Conservation (phyloP, 2,797 vertebrate genomes). For the Apogon talboti region DNA sequence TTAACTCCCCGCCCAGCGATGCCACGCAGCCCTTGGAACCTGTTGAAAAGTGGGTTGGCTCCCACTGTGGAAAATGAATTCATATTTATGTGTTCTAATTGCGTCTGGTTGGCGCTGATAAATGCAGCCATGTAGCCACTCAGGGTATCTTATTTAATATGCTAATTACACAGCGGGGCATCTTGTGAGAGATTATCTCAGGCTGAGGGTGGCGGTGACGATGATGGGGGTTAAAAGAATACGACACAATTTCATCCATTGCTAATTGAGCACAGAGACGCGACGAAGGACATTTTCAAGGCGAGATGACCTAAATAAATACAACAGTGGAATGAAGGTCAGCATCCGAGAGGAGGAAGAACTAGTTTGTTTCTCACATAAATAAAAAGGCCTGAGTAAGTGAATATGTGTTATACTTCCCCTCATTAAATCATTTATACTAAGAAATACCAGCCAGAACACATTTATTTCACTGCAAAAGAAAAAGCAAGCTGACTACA, state of each 20-base stretch:
- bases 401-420: background rate
- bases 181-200: conserved; percentile 48
- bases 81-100: conserved; percentile 76
- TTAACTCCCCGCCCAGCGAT: conserved; percentile 36
- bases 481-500: no score
- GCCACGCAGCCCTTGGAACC: conserved; percentile 52
- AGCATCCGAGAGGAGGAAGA: conserved; percentile 36
- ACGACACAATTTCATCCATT: conserved; percentile 34
- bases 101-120: conserved; percentile 72
- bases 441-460: background rate
- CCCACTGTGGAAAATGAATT: conserved; percentile 59
- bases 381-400: background rate
- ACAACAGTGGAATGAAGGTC: conserved; percentile 51
- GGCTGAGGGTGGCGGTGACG: conserved; percentile 38
- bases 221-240: conserved; percentile 47
- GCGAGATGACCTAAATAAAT: conserved; percentile 36
- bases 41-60: conserved; percentile 52
- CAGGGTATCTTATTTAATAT: conserved; percentile 77
- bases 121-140: conserved; percentile 66
- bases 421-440: conserved; percentile 34
- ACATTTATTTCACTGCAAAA: conserved; percentile 3
- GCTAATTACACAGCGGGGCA: conserved; percentile 72
- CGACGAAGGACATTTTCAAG: conserved; percentile 55
- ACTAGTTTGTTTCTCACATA: conserved; percentile 20
- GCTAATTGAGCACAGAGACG: conserved; percentile 60